phyloP scores from a whole-genome alignment of 1,140 invertebrate genomes.

The Papilio helenus region DNA sequence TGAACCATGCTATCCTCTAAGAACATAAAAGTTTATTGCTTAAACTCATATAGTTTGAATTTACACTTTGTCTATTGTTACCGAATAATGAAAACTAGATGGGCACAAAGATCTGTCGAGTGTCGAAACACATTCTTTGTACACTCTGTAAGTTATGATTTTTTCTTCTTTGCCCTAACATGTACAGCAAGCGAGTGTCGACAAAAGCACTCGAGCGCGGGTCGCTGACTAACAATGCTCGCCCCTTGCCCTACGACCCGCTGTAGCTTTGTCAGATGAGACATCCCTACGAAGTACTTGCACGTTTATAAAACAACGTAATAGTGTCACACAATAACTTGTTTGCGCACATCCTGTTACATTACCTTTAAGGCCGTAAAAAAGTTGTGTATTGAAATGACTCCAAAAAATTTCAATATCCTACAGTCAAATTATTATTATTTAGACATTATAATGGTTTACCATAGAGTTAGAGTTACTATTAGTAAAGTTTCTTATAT shows the following conservation, averaged over 20 bases:
- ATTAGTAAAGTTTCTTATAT: too few relatives aligned
- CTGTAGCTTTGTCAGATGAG: slow-evolving; percentile 70
- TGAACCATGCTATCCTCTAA: too few relatives aligned
- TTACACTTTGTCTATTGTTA: background rate
- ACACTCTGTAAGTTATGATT: slow-evolving; percentile 36
- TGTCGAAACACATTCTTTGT: slow-evolving; percentile 34
- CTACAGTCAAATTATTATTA: too few relatives aligned
- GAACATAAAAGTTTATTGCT: too few relatives aligned
- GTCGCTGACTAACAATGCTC: slow-evolving; percentile 76
- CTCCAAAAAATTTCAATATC: background rate
- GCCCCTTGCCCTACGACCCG: slow-evolving; percentile 72
- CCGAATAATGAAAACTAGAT: background rate
- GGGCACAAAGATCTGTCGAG: background rate
- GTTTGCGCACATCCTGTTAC: background rate
- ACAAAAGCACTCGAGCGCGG: slow-evolving; percentile 72
- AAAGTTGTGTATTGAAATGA: background rate
- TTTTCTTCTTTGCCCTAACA: slow-evolving; percentile 45
- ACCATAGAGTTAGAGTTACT: too few relatives aligned
- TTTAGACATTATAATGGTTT: too few relatives aligned
- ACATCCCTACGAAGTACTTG: slow-evolving; percentile 40
- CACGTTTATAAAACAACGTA: slow-evolving; percentile 18
- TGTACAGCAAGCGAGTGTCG: slow-evolving; percentile 48
- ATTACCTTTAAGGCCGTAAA: background rate
- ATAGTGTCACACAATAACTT: slow-evolving; percentile 13
- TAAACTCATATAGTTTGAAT: too few relatives aligned